Conservation (phyloP, 2,113 vertebrate genomes). For the Notiomystis cincta region DNA sequence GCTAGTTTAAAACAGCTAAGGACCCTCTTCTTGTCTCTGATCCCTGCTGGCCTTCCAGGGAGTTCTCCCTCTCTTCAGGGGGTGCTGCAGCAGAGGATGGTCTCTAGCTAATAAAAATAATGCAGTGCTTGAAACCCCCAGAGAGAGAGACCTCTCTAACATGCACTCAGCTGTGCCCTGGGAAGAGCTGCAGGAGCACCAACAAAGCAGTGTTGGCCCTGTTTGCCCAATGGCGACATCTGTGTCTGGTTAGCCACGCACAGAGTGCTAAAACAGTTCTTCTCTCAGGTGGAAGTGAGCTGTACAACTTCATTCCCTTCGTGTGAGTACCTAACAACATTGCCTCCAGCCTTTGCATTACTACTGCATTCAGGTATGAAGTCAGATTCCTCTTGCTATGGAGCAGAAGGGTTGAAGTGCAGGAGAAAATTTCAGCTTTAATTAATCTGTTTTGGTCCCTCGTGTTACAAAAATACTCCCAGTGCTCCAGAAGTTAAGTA, state of each 20-base stretch:
- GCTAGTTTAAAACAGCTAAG: background rate
- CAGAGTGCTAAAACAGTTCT: background rate
- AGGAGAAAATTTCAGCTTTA: background rate
- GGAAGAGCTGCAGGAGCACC: background rate
- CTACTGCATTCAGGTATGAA: background rate
- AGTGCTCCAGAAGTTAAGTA: background rate
- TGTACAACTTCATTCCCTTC: conserved; percentile 20
- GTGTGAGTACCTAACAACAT: background rate
- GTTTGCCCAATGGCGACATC: background rate
- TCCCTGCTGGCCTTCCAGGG: background rate
- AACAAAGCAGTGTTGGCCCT: background rate
- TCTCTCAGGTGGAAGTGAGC: conserved; percentile 30
- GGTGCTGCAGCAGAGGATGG: background rate
- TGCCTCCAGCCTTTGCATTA: conserved; percentile 18
- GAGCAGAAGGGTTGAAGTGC: background rate
- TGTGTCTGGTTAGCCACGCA: background rate
- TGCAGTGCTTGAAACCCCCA: background rate
- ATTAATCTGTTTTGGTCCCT: background rate
- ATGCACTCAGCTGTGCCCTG: rapidly evolving
- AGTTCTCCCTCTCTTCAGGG: no score
- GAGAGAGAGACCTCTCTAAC: background rate
- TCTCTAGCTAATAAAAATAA: background rate
- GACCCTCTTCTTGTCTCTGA: background rate
- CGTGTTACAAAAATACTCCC: background rate
- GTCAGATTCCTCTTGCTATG: background rate